phyloP scores from a whole-genome alignment of 2,797 vertebrate genomes.

The Hoplostethus mediterraneus region DNA sequence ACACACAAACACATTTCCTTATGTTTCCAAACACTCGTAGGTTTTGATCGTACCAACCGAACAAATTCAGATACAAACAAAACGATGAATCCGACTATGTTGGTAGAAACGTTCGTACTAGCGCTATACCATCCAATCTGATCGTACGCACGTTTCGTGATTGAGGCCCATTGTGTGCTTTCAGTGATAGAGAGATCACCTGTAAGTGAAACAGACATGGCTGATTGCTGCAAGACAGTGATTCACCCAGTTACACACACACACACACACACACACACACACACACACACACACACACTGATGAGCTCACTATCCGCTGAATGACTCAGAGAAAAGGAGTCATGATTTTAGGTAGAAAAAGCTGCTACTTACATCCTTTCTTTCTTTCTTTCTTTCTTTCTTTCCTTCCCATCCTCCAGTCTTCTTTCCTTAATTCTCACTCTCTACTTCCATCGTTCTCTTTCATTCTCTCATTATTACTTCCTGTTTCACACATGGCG shows the following conservation, averaged over 20 bases:
- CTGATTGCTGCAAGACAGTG: slow-evolving; percentile 8
- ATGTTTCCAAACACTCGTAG: no score
- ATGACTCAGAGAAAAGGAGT: neutral
- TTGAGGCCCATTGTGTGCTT: neutral
- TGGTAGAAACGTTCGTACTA: no score
- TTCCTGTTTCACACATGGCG: neutral
- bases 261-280: slow-evolving; percentile 13
- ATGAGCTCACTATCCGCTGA: neutral
- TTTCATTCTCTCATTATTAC: no score
- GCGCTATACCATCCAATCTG: no score
- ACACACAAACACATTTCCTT: no score
- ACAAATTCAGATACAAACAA: no score
- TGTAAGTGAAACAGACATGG: slow-evolving; percentile 23
- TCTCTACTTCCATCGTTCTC: no score
- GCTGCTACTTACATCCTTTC: neutral
- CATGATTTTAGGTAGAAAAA: neutral
- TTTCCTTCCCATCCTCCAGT: neutral
- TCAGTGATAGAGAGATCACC: slow-evolving; percentile 19
- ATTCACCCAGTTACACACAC: slow-evolving; percentile 6
- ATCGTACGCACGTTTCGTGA: no score
- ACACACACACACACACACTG: neutral
- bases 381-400: neutral
- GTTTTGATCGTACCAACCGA: no score
- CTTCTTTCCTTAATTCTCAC: no score
- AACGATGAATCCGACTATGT: no score